Evolutionary conservation across 2,797 vertebrate genomes (phyloP), one percentile per base, ranked within the genome.

Genomic region (Chaunax sp.): DNA sequence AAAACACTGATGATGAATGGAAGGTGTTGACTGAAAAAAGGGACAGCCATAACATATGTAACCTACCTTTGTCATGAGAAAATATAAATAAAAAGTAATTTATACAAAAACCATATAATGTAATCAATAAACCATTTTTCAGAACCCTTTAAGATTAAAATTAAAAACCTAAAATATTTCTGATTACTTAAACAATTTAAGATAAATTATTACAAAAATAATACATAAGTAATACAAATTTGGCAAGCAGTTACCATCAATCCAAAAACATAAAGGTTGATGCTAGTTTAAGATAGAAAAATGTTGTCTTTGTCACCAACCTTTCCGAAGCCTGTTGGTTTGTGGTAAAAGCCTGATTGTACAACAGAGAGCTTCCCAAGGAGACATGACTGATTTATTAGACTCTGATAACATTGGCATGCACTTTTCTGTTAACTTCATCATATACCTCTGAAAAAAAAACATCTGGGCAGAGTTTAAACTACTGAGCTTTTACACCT

Each of bases 291-390:
- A 87, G 92, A 87, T 79, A 84, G 83, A 84, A 92, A 93, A 92
- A 92, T 83, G 82, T 88, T 87, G 80, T 82, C 81, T 91, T 91
- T 84, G 86, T 94, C 94, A 95, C 94, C 94, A 94, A 95, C 94
- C 94, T 95, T 95, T 95, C 94, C 92, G 94, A 94, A 91, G 94
- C 88, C 94, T 95, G 94, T 95, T 94, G 94, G 94, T 94, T 95
- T 95, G 94, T 93, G 93, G 94, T 95, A 95, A 95, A 94, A 94
- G 94, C 94, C 94, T 95, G 93, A 93, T 89, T 91, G 87, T 90
- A 87, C 88, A 90, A 93, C 90, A 92, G 86, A 91, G 88, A 93
- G 84, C 91, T 90, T 93, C 92, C 92, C 92, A 91, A 93, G 92
- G 91, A 93, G 87, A 93, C 89, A 93, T 80, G 92, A 92, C 92